Conservation (phyloP, 2,797 vertebrate species). For the Gymnothorax reevesii region DNA sequence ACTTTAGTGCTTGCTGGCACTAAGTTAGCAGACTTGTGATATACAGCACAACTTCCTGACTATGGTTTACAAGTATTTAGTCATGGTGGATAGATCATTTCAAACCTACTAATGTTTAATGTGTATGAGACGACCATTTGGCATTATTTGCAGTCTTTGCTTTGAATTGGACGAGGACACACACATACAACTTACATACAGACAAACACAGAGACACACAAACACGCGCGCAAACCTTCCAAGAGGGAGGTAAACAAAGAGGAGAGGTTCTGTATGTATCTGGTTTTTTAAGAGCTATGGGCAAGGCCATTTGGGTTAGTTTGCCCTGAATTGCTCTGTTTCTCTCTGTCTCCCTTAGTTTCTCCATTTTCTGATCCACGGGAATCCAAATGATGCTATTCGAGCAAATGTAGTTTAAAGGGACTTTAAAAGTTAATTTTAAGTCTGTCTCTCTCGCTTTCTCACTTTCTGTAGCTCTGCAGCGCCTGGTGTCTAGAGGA, state of each 20-base stretch:
- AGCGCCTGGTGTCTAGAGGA: slow-evolving; percentile 67
- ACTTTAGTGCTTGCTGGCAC: neutral
- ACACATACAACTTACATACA: too few species aligned
- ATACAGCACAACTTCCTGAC: neutral
- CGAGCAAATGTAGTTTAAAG: neutral
- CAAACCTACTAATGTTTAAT: too few species aligned
- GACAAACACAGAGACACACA: too few species aligned
- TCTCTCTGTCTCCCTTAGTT: neutral
- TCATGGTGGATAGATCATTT: too few species aligned
- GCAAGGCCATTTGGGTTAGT: neutral
- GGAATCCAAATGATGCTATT: neutral
- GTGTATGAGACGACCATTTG: too few species aligned
- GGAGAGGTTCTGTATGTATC: neutral
- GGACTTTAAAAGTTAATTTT: neutral
- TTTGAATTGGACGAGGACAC: too few species aligned
- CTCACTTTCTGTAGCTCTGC: neutral
- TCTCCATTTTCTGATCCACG: neutral
- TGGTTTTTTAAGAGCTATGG: neutral
- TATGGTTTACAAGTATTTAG: too few species aligned
- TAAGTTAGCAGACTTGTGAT: neutral
- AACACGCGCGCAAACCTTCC: neutral
- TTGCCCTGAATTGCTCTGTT: neutral
- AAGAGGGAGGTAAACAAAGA: neutral
- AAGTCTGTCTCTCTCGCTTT: neutral
- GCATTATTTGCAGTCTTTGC: too few species aligned